A percentile compares a stretch with the other conserved stretches of the same genome.
phyloP scores from a whole-genome alignment of 2,888 invertebrate genomes.

The Entomobrya multifasciata region DNA sequence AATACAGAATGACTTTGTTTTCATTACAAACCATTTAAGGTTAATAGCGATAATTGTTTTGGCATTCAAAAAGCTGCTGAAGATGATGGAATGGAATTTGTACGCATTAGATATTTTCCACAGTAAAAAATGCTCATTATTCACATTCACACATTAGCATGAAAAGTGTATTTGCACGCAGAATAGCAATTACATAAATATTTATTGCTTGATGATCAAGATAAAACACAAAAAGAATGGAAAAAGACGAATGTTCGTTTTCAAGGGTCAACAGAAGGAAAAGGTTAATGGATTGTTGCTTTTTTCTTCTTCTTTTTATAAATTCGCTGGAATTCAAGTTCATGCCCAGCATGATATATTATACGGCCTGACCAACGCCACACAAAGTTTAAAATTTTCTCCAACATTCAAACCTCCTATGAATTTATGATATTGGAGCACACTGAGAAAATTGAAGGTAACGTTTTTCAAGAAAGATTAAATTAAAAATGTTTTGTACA shows the following conservation, averaged over 20 bases:
- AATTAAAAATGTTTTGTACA: neutral
- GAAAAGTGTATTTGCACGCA: slow-evolving; percentile 1
- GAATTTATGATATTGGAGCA: slow-evolving; percentile 33
- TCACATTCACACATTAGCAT: slow-evolving; percentile 37
- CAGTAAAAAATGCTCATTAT: neutral
- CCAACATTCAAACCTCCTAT: slow-evolving; percentile 40
- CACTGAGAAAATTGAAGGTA: neutral
- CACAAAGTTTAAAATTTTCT: slow-evolving; percentile 12
- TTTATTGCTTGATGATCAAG: slow-evolving; percentile 11
- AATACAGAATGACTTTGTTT: too few relatives aligned
- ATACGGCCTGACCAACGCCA: neutral
- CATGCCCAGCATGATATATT: neutral
- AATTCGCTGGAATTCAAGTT: neutral
- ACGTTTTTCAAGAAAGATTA: neutral
- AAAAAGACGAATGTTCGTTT: slow-evolving; percentile 7
- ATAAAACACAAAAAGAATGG: neutral
- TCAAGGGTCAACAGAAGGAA: slow-evolving; percentile 49
- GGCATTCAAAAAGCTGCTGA: too few relatives aligned
- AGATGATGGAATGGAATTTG: neutral
- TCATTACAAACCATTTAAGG: too few relatives aligned
- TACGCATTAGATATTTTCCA: neutral
- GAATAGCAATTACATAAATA: slow-evolving; percentile 18
- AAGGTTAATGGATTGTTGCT: slow-evolving; percentile 44
- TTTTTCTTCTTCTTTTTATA: neutral
- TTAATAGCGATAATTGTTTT: too few relatives aligned